A percentile compares a stretch with the other conserved stretches of the same genome.
Evolutionary conservation across 1,140 invertebrate species (phyloP).

Genomic region (Bilobella aurantiaca): DNA sequence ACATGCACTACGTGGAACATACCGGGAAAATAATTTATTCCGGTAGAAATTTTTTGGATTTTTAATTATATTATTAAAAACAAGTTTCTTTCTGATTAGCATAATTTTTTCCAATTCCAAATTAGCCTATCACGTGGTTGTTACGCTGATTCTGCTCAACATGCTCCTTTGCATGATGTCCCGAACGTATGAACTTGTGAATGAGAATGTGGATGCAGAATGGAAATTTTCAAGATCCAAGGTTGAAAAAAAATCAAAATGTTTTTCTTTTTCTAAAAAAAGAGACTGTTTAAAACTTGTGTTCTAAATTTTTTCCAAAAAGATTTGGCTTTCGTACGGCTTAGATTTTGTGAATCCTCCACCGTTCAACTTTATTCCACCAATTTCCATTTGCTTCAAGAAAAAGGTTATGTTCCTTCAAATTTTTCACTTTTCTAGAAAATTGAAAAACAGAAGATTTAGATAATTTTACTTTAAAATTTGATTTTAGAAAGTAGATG

Average conservation of each 20-base stretch:
- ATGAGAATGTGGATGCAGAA: not conserved
- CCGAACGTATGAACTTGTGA: not conserved
- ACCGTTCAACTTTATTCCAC: conserved; percentile 3
- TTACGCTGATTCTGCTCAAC: not conserved
- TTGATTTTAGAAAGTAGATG: not conserved
- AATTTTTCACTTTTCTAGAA: not conserved
- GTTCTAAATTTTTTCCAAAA: not conserved
- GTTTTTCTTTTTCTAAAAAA: not conserved
- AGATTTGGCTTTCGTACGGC: conserved; percentile 5
- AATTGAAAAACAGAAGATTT: not conserved
- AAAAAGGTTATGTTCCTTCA: no score
- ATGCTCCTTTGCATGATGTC: not conserved
- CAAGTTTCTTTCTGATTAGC: not conserved
- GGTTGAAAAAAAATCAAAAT: not conserved
- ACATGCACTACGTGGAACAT: not conserved
- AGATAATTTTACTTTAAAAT: not conserved
- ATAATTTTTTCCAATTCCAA: not conserved
- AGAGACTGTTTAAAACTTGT: not conserved
- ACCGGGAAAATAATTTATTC: not conserved
- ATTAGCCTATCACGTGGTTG: not conserved
- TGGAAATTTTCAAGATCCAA: not conserved
- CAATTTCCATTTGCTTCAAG: not conserved
- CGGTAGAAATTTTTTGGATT: not conserved
- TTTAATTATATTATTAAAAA: no score
- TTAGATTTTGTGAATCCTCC: not conserved